Conservation (phyloP, 1,140 invertebrate genomes). For the Phortica variegata region DNA sequence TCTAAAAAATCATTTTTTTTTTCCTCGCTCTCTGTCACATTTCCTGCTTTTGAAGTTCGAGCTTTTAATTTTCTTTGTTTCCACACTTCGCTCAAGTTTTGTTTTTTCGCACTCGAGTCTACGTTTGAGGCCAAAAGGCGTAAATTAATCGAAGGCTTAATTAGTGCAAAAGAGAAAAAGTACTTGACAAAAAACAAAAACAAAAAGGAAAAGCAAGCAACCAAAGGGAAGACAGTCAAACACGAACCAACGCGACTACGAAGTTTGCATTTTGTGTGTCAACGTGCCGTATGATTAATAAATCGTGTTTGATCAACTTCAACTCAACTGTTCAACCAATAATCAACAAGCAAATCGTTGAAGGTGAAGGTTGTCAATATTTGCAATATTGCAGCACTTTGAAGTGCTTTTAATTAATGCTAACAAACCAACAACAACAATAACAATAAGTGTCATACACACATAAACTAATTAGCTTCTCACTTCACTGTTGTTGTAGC, state of each 20-base stretch:
- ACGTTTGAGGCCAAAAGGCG: slow-evolving; percentile 51
- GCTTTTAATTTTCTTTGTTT: slow-evolving; percentile 55
- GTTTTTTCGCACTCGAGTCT: too few relatives aligned
- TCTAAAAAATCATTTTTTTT: slow-evolving; percentile 7
- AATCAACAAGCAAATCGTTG: slow-evolving; percentile 34
- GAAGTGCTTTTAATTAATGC: too few relatives aligned
- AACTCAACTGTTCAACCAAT: slow-evolving; percentile 41
- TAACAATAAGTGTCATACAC: too few relatives aligned
- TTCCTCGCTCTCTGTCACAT: slow-evolving; percentile 17
- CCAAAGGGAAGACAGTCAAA: slow-evolving; percentile 3
- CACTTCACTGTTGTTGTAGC: too few relatives aligned
- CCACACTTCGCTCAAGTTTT: too few relatives aligned
- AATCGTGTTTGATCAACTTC: too few relatives aligned
- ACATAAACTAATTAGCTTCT: slow-evolving; percentile 43
- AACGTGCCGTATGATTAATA: slow-evolving; percentile 52
- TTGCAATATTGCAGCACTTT: slow-evolving; percentile 21
- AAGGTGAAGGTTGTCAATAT: slow-evolving; percentile 53
- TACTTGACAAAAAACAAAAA: slow-evolving; percentile 1
- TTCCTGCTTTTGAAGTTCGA: slow-evolving; percentile 53
- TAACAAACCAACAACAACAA: too few relatives aligned
- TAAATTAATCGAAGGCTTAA: slow-evolving; percentile 55
- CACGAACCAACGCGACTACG: slow-evolving; percentile 3
- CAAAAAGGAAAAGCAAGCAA: background rate
- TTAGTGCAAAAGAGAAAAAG: slow-evolving; percentile 34
- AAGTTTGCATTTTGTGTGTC: slow-evolving; percentile 20